Conservation (phyloP, 2,113 vertebrate species). For the Callionymus lyra region DNA sequence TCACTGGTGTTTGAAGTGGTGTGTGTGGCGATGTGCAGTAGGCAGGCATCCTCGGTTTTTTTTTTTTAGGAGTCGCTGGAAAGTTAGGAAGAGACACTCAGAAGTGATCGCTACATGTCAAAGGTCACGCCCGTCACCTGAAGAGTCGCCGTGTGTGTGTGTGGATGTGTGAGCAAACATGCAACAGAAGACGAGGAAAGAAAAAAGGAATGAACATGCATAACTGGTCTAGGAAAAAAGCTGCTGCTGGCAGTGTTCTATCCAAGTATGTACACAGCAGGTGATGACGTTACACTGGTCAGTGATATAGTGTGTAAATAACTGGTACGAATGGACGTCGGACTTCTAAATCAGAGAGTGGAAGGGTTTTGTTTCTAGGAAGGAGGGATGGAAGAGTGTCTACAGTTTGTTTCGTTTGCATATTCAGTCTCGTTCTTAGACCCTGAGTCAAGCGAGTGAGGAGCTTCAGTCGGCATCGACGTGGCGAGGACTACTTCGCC, state of each 20-base stretch:
- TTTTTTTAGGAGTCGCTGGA: conserved; percentile 3
- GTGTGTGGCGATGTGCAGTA: no score
- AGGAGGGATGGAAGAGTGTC: conserved; percentile 80
- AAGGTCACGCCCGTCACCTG: conserved; percentile 61
- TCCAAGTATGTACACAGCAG: conserved; percentile 65
- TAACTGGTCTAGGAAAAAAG: conserved; percentile 13
- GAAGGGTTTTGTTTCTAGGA: conserved; percentile 52
- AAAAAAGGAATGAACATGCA: conserved; percentile 16
- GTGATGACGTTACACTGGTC: conserved; percentile 42
- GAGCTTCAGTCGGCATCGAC: conserved; percentile 47
- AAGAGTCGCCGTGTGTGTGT: conserved; percentile 17
- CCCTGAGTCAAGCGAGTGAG: conserved; percentile 95
- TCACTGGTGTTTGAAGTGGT: no score
- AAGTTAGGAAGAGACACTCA: conserved; percentile 1
- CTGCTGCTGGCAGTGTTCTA: conserved; percentile 85
- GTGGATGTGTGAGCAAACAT: conserved; percentile 58
- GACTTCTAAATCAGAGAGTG: conserved; percentile 41
- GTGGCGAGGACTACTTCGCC: conserved; percentile 67
- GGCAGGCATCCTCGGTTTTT: no score
- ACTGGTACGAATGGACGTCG: conserved; percentile 49
- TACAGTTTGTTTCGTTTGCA: conserved; percentile 70
- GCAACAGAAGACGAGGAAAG: conserved; percentile 66
- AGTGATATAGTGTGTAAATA: conserved; percentile 57
- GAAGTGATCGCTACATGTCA: conserved; percentile 48
- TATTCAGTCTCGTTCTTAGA: conserved; percentile 73